Evolutionary conservation across 64 coral and sea anemone genomes (phyloP).

Genomic region (Montipora sp.): DNA sequence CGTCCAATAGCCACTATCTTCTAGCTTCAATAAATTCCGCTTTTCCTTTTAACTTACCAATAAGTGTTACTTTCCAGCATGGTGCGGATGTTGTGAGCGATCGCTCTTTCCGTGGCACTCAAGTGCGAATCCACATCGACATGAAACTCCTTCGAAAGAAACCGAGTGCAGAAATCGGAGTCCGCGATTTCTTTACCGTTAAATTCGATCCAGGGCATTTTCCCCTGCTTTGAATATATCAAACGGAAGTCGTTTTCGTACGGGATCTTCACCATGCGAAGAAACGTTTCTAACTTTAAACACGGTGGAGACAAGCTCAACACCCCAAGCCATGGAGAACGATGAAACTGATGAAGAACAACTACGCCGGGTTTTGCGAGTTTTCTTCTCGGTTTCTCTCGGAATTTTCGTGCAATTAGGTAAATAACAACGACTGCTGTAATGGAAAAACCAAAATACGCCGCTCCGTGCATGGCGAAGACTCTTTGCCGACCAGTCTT

Average conservation of each 20-base stretch:
- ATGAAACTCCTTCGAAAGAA: conserved; percentile 54
- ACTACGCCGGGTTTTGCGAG: neutral
- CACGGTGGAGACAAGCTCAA: conserved; percentile 45
- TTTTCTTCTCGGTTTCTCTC: neutral
- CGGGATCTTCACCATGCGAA: conserved; percentile 68
- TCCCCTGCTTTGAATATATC: conserved; percentile 42
- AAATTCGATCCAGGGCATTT: conserved; percentile 21
- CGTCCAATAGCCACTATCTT: too few species aligned
- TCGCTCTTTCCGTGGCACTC: conserved; percentile 19
- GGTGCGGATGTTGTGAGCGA: conserved; percentile 3
- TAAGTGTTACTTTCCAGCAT: conserved; percentile 59
- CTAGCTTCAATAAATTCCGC: too few species aligned
- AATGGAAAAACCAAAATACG: neutral
- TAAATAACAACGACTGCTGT: neutral
- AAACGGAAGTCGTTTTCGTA: conserved; percentile 20
- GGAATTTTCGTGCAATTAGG: neutral
- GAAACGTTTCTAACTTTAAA: conserved; percentile 69
- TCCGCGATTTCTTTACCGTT: conserved; percentile 48
- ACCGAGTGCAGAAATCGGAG: conserved; percentile 65
- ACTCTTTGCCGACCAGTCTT: neutral
- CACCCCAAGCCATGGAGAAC: too few species aligned
- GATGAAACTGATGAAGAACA: conserved; percentile 9
- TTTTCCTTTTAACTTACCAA: neutral
- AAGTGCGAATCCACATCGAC: conserved; percentile 30
- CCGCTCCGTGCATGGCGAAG: neutral